These are phyloP conservation scores for Neria commutata DNA, from an alignment of 2,888 invertebrate genomes.

Conservation along the genomic window DNA sequence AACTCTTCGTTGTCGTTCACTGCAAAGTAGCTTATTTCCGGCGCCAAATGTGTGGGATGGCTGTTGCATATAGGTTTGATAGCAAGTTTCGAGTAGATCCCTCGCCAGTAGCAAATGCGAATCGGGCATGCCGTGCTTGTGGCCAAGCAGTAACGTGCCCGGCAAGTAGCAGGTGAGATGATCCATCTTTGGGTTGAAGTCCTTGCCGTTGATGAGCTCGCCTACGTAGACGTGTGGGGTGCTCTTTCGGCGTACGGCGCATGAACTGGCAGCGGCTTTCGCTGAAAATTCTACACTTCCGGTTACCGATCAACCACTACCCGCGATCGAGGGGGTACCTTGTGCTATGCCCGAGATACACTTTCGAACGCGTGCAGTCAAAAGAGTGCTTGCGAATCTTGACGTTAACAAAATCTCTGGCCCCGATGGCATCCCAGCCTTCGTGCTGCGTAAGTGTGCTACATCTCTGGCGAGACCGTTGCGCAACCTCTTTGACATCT, in stretches of 20 bases:
- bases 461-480: too few relatives aligned
- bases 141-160: constrained; percentile 90
- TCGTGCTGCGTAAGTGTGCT: too few relatives aligned
- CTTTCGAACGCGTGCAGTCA: too few relatives aligned
- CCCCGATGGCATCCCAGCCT: too few relatives aligned
- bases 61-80: constrained; percentile 90
- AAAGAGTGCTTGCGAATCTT: too few relatives aligned
- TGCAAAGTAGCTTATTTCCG: constrained; percentile 97
- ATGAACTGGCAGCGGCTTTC: too few relatives aligned
- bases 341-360: too few relatives aligned
- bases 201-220: constrained; percentile 84
- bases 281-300: too few relatives aligned
- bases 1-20: constrained; percentile 65
- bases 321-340: too few relatives aligned
- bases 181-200: constrained; percentile 93
- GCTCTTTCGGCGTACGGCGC: constrained; percentile 59
- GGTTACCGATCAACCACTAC: too few relatives aligned
- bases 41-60: constrained; percentile 94
- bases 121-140: constrained; percentile 82
- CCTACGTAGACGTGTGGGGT: constrained; percentile 82
- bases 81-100: constrained; percentile 89
- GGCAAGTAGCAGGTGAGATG: constrained; percentile 96
- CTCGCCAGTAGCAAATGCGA: constrained; percentile 87
- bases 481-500: too few relatives aligned
- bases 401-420: too few relatives aligned